Percentiles rank a stretch among this genome's conserved stretches.
Conservation (phyloP, 1,140 invertebrate genomes). For the Tetramorium simillimum region DNA sequence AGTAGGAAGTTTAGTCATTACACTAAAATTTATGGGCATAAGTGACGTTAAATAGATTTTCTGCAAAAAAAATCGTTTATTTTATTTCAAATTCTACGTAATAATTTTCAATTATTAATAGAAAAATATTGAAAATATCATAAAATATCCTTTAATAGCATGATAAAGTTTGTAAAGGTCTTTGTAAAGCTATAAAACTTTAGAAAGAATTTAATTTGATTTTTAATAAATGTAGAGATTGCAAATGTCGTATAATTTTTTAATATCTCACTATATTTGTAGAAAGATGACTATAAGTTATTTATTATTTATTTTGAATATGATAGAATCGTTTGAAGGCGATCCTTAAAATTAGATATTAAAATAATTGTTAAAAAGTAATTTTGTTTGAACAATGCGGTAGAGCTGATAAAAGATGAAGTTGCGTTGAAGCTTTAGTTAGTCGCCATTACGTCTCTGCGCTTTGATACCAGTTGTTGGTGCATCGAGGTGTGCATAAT, state of each 20-base stretch:
- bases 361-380: neutral
- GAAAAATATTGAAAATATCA: neutral
- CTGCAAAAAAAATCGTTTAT: neutral
- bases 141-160: neutral
- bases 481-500: constrained; percentile 37
- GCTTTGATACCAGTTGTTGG: neutral
- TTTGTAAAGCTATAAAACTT: neutral
- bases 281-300: neutral
- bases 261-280: neutral
- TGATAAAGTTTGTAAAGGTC: neutral
- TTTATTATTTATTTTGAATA: constrained; percentile 1
- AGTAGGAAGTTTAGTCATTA: neutral
- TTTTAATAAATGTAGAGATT: neutral
- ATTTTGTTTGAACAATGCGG: neutral
- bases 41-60: neutral
- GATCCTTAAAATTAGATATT: neutral
- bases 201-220: neutral
- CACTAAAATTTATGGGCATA: neutral
- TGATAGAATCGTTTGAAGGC: neutral
- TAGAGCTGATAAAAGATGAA: neutral
- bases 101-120: neutral
- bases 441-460: neutral
- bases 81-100: neutral
- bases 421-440: neutral
- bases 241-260: neutral